Percentiles rank a stretch among this genome's conserved stretches.
phyloP scores from a whole-genome alignment of 2,797 vertebrate species.

The Salmo trutta region DNA sequence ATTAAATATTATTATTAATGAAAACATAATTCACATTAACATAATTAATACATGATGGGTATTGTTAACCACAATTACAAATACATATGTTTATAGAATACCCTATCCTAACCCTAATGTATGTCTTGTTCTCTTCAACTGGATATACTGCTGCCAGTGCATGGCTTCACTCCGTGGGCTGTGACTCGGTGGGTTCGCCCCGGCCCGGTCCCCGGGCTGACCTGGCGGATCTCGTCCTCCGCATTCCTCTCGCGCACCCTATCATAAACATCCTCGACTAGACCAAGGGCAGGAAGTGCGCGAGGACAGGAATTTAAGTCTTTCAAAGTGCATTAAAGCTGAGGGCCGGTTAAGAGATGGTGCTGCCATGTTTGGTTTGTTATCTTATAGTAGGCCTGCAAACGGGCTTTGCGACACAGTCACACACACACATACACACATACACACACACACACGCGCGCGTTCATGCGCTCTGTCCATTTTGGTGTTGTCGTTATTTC shows the following conservation, averaged over 20 bases:
- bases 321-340: constrained; percentile 68
- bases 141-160: constrained; percentile 1
- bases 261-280: constrained; percentile 77
- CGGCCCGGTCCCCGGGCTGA: constrained; percentile 62
- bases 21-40: no score
- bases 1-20: no score
- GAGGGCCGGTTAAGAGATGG: constrained; percentile 40
- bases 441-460: neutral
- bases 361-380: constrained; percentile 21
- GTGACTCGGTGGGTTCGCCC: constrained; percentile 34
- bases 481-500: neutral
- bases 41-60: neutral
- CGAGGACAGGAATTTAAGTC: constrained; percentile 72
- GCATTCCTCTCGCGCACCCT: constrained; percentile 74
- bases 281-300: constrained; percentile 74
- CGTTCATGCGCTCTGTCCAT: neutral
- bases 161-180: constrained; percentile 13
- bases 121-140: no score
- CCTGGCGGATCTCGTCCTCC: constrained; percentile 71
- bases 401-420: neutral
- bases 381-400: neutral
- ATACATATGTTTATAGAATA: neutral
- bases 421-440: neutral
- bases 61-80: neutral
- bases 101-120: neutral